Evolutionary conservation across 2,888 invertebrate species (phyloP).

Genomic region (Luperina testacea): DNA sequence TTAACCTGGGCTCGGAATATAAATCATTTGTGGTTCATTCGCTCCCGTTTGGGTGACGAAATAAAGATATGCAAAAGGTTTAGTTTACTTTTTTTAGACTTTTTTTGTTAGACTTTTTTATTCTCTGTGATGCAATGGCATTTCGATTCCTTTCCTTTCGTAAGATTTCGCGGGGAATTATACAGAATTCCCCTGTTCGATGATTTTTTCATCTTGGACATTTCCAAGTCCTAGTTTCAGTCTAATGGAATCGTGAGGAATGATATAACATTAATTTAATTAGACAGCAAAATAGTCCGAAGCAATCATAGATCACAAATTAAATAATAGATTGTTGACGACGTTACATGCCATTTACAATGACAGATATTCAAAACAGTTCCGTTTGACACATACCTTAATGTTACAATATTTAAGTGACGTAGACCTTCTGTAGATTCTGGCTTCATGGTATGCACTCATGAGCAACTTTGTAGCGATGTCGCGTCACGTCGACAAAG

Average conservation of each 20-base stretch:
- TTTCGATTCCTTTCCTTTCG: too few relatives aligned
- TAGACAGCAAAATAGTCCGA: neutral
- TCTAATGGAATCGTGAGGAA: neutral
- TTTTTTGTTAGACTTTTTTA: too few relatives aligned
- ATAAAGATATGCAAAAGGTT: constrained; percentile 34
- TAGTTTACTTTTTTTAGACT: neutral
- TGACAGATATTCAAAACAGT: neutral
- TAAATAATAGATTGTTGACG: neutral
- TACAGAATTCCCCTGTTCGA: too few relatives aligned
- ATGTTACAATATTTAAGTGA: neutral
- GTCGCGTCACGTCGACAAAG: constrained; percentile 73
- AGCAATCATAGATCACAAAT: neutral
- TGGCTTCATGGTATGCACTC: constrained; percentile 2
- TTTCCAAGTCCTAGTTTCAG: neutral
- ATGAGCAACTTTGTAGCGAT: constrained; percentile 67
- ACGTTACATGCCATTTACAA: neutral
- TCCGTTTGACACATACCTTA: neutral
- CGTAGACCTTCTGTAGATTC: constrained; percentile 28
- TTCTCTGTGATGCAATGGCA: too few relatives aligned
- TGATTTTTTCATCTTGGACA: neutral
- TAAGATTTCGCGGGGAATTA: too few relatives aligned
- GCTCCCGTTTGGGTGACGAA: constrained; percentile 39
- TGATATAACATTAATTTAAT: neutral
- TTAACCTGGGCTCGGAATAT: constrained; percentile 75
- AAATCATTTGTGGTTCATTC: constrained; percentile 72